Evolutionary conservation across 2,888 invertebrate species (phyloP), one percentile per base, ranked within the genome.

Genomic region (Athetis lepigone): DNA sequence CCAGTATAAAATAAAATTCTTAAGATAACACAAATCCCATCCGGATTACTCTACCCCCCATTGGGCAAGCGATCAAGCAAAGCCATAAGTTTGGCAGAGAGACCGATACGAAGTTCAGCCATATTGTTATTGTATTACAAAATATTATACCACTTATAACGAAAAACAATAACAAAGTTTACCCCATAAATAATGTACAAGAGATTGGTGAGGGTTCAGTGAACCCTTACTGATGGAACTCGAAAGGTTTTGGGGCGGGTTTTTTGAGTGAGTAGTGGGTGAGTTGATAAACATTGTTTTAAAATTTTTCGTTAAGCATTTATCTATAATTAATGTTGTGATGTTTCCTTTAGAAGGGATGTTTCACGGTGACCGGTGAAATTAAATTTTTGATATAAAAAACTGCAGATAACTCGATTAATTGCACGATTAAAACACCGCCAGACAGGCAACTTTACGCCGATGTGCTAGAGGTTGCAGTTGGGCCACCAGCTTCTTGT

Each of bases 151-250:
- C 79, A 80, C 79, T 80, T 80, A 79, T 81, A 88, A 83, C 85
- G 87, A 85, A 90, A 91, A 92, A 91, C 91, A 92, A 91, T 90
- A 90, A 81, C 77, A 85, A 91, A 91, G 77, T 91, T 89, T 77
- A 65, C 65, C 79, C 86, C 85, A 92, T 92, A 92, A 92, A 92
- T 92, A 91, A 92, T 91, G 87, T 83, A 91, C 82, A 65, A 84
- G 82, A 80, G 81, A 85, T 84, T 84, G 80, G 73, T 77, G 78
- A 72, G 79, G 79, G 81, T 80, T 81, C 83, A 78, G 75, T 40
- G 37, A 25, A 29, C 33, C 58, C 74, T 59, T 86, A 90, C 90
- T 66, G 81, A 6, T 54, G 56, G 1, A 65, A 65, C 46, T 70
- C 63, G 50, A 43, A 16, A 6, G 0, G 9, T 1, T 7, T 13